Evolutionary conservation across 2,888 invertebrate genomes (phyloP), one percentile per base, ranked within the genome.

Genomic region (Meloe dianella): DNA sequence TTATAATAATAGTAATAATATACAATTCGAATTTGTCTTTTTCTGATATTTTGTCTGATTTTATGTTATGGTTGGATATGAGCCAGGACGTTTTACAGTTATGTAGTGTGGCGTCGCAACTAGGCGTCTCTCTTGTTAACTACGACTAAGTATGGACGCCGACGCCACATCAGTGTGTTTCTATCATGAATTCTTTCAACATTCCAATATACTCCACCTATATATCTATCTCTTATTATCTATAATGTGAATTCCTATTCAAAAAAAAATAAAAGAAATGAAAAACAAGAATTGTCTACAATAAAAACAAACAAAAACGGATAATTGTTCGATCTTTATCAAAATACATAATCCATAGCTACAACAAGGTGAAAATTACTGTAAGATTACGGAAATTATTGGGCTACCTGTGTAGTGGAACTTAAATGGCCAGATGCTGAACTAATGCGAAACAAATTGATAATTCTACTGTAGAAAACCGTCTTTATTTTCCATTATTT

Each of bases 1-100:
- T 14, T 35, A 35, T 35, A n/a, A n/a, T n/a, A n/a, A n/a, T n/a
- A n/a, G 47, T 47, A 14, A 38, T 14, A 38, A 20, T 47, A 47
- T 7, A 47, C 20, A 20, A 47, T 47, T 17, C 20, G 47, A 6
- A 14, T 57, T 8, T 57, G 54, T 60, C 66, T 63, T 57, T 61
- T 58, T 67, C 74, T 77, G 77, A 78, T 79, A 79, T 80, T 80
- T 79, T 78, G 79, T 79, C 79, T 79, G 76, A 72, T 74, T 70
- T 71, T 10, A 22, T 79, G 78, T 80, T 80, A 74, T 78, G 75
- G 75, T 79, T 80, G 80, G 80, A 73, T 62, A 62, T n/a, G 47
- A 51, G 76, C 78, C 80, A 80, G 73, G 74, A 77, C 73, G 75
- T 74, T 72, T 73, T 68, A 71, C 65, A 51, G 10, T 51, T 51